Evolutionary conservation across 2,797 vertebrate species (phyloP), one percentile per base, ranked within the genome.

Genomic region (Rallus crepitans): DNA sequence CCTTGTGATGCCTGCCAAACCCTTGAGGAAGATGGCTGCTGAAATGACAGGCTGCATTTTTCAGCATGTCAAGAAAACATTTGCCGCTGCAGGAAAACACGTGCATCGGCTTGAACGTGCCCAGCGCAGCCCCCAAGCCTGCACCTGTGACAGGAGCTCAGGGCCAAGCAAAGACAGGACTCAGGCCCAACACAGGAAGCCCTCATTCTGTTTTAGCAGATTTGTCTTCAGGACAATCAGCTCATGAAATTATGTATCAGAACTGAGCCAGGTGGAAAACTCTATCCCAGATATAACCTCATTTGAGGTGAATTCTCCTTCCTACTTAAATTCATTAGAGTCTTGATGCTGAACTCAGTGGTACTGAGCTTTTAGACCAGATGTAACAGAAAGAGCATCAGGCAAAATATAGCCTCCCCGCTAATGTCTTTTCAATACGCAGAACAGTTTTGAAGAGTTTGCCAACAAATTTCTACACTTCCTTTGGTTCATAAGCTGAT

Each of bases 391-490:
- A 87, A 93, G 23, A 71, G 0, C 56, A 87, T n/a, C 68, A 84
- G 40, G 66, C 88, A 93, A 87, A 94, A 92, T n/a, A 89, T 1
- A 93, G 63, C 68, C 73, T 84, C 60, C 56, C 57, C 2, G 2
- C 71, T 96, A 94, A 96, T 87, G 86, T 53, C 68, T 93, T 95
- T 95, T 95, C 96, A 95, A 87, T 87, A 77, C 1, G 16, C 60
- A 27, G 59, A 89, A 61, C 31, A 52, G 87, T 96, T 96, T 90
- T 97, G 95, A 97, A 96, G 91, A 84, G 77, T 68, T 77, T 95
- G 96, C 96, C 96, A 97, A 86, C 66, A 90, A 89, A 96, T 95
- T 95, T 96, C 88, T 96, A 87, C 52, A 87, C 91, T 95, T 97
- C 93, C 91, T 93, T 95, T 75, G 64, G 85, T 94, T 87, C 60